These are phyloP conservation scores for Euschistus heros DNA, from an alignment of 1,140 invertebrate species.

Conservation along the genomic window DNA sequence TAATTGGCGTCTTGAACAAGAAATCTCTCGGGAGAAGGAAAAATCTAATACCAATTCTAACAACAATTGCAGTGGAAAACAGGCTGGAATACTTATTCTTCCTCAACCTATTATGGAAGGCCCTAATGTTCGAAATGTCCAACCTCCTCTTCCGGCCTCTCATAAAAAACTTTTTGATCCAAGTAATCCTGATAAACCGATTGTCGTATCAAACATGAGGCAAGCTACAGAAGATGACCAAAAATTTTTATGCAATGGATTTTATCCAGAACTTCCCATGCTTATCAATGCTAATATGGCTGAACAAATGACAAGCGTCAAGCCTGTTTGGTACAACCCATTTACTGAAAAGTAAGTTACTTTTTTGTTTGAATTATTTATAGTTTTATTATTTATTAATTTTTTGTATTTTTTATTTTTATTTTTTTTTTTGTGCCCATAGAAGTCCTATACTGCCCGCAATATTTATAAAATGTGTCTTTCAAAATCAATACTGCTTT, in stretches of 20 bases:
- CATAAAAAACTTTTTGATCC: constrained; percentile 18
- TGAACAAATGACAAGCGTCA: constrained; percentile 1
- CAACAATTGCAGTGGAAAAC: neutral
- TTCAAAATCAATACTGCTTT: no score
- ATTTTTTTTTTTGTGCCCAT: no score
- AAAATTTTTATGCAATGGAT: constrained; percentile 1
- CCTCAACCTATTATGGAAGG: constrained; percentile 6
- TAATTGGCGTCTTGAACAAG: constrained; percentile 11
- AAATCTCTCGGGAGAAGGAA: neutral
- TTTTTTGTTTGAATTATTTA: neutral
- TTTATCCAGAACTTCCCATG: neutral
- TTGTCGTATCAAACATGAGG: constrained; percentile 18
- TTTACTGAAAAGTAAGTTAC: constrained; percentile 17
- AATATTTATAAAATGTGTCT: no score
- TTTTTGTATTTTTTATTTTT: no score
- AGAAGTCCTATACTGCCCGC: no score
- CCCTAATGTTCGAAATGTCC: neutral
- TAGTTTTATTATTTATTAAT: neutral
- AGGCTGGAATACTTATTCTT: constrained; percentile 20
- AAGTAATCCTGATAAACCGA: constrained; percentile 22
- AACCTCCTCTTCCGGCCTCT: neutral
- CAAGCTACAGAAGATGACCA: constrained; percentile 1
- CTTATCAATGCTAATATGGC: constrained; percentile 7
- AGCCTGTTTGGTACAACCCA: constrained; percentile 13
- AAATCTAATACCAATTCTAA: neutral